Percentiles rank a stretch among this genome's conserved stretches.
Evolutionary conservation across 2,888 invertebrate species (phyloP).

Genomic region (Phorcus lineatus): DNA sequence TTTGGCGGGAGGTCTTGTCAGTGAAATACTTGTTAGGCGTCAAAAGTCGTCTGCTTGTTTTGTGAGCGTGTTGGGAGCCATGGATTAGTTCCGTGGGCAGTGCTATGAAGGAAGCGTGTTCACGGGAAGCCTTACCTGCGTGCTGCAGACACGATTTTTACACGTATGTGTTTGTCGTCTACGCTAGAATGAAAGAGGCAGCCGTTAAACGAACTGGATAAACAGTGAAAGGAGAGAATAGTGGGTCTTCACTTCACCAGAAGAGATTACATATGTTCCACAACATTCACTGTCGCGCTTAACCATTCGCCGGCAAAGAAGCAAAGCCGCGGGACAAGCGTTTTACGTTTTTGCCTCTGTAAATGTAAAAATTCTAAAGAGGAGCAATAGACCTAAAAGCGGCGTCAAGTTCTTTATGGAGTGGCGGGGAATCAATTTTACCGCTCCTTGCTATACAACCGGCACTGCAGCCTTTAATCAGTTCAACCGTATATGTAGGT

Average conservation of each 20-base stretch:
- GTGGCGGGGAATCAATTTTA: too few relatives aligned
- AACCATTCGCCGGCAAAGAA: too few relatives aligned
- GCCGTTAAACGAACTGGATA: background rate
- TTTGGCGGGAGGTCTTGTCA: conserved; percentile 8
- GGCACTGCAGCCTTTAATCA: too few relatives aligned
- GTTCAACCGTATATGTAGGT: too few relatives aligned
- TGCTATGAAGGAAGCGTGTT: background rate
- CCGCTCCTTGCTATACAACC: too few relatives aligned
- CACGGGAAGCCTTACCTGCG: background rate
- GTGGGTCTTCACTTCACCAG: background rate
- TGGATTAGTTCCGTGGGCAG: background rate
- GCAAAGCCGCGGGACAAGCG: too few relatives aligned
- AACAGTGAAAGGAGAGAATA: conserved; percentile 12
- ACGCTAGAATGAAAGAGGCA: conserved; percentile 7
- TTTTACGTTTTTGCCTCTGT: too few relatives aligned
- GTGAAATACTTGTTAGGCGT: background rate
- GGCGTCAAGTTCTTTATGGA: too few relatives aligned
- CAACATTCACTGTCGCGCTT: background rate
- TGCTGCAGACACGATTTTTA: background rate
- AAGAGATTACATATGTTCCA: conserved; percentile 4
- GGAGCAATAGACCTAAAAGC: too few relatives aligned
- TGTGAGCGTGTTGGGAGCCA: background rate
- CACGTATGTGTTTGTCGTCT: conserved; percentile 20
- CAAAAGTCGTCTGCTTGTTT: conserved; percentile 15
- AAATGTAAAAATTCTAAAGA: too few relatives aligned